Percentiles rank a stretch among this genome's conserved stretches.
phyloP scores from a whole-genome alignment of 1,140 invertebrate species.

The Orius laevigatus region DNA sequence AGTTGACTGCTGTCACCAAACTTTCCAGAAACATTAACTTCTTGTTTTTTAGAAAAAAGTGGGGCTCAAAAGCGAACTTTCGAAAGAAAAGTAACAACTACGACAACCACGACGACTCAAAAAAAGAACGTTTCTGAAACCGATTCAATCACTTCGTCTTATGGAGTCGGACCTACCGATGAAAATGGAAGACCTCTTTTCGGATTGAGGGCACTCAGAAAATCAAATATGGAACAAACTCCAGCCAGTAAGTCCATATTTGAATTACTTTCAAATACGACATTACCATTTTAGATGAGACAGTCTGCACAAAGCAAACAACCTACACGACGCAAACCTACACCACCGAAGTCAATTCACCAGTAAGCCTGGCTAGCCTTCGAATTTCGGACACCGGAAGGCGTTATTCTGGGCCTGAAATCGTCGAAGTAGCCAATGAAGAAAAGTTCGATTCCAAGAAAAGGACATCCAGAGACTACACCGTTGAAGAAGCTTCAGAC shows the following conservation, averaged over 20 bases:
- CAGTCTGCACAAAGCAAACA: not conserved
- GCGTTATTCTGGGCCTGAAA: slow-evolving; percentile 15
- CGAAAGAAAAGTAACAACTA: not conserved
- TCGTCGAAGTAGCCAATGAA: slow-evolving; percentile 15
- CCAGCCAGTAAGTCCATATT: slow-evolving; percentile 28
- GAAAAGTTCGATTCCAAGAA: too few relatives aligned
- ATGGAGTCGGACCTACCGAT: slow-evolving; percentile 63
- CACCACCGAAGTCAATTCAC: not conserved
- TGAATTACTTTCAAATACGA: not conserved
- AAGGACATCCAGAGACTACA: slow-evolving; percentile 5
- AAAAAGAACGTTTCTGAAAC: slow-evolving; percentile 26
- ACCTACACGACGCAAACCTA: slow-evolving; percentile 20
- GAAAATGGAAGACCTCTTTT: slow-evolving; percentile 59
- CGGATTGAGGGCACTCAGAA: slow-evolving; percentile 51
- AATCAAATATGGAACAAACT: slow-evolving; percentile 34
- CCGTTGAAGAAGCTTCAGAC: slow-evolving; percentile 10
- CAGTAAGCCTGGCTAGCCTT: too few relatives aligned
- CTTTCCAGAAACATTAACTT: too few relatives aligned
- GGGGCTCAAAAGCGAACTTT: too few relatives aligned
- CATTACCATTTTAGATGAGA: not conserved
- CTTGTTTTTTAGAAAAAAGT: too few relatives aligned
- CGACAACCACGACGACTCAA: slow-evolving; percentile 9
- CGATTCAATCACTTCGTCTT: slow-evolving; percentile 58
- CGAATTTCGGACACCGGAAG: slow-evolving; percentile 8
- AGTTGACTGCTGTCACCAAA: too few relatives aligned